phyloP scores from a whole-genome alignment of 2,797 vertebrate species.

The Ficedula albicollis region DNA sequence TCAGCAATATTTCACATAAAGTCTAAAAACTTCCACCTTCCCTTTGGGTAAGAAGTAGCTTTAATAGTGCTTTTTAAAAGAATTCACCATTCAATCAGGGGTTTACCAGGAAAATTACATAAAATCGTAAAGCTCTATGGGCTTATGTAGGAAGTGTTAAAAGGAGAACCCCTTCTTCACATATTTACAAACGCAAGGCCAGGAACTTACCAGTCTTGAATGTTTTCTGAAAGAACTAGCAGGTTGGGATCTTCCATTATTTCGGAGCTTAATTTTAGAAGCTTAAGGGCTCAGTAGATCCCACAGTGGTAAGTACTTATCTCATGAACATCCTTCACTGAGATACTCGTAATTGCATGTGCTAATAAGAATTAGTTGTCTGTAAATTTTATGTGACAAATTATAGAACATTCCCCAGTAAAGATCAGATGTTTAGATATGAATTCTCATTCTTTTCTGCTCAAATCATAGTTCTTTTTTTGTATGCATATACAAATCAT shows the following conservation, averaged over 20 bases:
- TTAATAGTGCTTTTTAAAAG: not conserved
- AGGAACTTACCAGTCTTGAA: not conserved
- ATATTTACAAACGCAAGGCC: not conserved
- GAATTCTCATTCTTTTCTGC: not conserved
- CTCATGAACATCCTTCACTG: not conserved
- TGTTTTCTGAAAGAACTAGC: not conserved
- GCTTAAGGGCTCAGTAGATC: not conserved
- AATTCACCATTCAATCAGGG: not conserved
- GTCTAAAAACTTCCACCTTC: not conserved
- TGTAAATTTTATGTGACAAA: not conserved
- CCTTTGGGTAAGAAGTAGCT: not conserved
- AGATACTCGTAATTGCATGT: not conserved
- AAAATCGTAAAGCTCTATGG: not conserved
- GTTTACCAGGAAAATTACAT: not conserved
- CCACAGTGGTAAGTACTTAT: not conserved
- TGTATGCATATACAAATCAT: not conserved
- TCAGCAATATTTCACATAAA: not conserved
- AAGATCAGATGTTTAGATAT: not conserved
- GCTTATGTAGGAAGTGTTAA: conserved; percentile 23
- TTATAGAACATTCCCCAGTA: not conserved
- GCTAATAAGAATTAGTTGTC: not conserved
- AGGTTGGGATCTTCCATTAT: not conserved
- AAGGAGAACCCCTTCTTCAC: not conserved
- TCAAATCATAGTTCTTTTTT: not conserved
- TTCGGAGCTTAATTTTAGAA: not conserved